Evolutionary conservation across 2,797 vertebrate species (phyloP).

Genomic region (Micrastur ruficollis): DNA sequence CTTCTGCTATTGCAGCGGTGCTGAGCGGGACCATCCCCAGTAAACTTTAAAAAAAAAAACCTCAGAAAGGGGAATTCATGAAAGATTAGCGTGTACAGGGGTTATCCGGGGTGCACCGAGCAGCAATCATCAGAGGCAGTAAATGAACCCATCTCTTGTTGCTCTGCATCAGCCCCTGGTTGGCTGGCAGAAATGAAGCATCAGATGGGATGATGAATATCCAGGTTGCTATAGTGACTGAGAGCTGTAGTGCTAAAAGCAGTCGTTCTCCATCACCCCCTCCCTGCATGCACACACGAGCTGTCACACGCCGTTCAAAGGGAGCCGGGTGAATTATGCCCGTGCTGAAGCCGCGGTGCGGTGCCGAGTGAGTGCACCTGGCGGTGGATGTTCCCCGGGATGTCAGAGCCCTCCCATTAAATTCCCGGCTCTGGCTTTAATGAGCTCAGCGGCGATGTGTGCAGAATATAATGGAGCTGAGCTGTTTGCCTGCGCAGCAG

Average conservation of each 20-base stretch:
- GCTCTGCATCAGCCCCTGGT: slow-evolving; percentile 26
- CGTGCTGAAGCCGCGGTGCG: not conserved
- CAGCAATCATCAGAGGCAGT: not conserved
- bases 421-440: not conserved
- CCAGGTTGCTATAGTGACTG: slow-evolving; percentile 81
- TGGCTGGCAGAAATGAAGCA: slow-evolving; percentile 75
- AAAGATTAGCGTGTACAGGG: not conserved
- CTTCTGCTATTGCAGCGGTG: accelerated
- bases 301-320: not conserved
- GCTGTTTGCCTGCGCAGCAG: not conserved
- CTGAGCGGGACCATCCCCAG: accelerated
- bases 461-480: not conserved
- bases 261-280: not conserved
- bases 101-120: not conserved
- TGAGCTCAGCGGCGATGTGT: not conserved
- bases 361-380: not conserved
- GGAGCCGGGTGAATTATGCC: not conserved
- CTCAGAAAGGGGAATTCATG: not conserved
- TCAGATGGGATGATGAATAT: slow-evolving; percentile 81
- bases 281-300: not conserved
- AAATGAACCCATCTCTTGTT: not conserved
- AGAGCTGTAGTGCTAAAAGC: slow-evolving; percentile 42
- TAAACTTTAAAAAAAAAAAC: too few species aligned
- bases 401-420: not conserved
- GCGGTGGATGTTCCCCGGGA: not conserved